Evolutionary conservation across 2,113 vertebrate species (phyloP).

Genomic region (Acanthochromis polyacanthus): DNA sequence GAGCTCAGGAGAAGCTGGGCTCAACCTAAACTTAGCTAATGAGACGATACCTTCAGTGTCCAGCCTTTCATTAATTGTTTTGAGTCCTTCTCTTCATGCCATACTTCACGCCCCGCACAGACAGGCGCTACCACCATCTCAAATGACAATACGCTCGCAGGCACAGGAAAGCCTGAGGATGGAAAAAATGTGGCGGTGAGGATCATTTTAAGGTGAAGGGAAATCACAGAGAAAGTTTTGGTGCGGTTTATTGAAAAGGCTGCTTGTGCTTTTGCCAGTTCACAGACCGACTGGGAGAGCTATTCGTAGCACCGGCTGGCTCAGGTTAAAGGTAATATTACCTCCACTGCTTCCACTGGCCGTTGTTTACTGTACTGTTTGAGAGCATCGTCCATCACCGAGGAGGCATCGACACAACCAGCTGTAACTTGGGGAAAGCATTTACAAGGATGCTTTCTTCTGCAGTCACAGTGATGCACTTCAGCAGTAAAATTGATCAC

Average conservation of each 20-base stretch:
- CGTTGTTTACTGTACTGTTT: conserved; percentile 13
- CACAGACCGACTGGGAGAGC: conserved; percentile 63
- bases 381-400: conserved; percentile 35
- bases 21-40: conserved; percentile 42
- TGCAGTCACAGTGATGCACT: conserved; percentile 35
- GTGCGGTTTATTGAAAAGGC: conserved; percentile 67
- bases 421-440: not conserved
- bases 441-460: conserved; percentile 6
- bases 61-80: conserved; percentile 54
- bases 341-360: conserved; percentile 38
- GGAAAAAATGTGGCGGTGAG: conserved; percentile 75
- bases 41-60: conserved; percentile 34
- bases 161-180: conserved; percentile 69
- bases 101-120: conserved; percentile 60
- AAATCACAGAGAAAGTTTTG: conserved; percentile 74
- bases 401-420: conserved; percentile 21
- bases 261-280: conserved; percentile 63
- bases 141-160: conserved; percentile 71
- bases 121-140: conserved; percentile 43
- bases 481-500: conserved; percentile 11
- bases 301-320: conserved; percentile 56
- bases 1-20: conserved; percentile 21
- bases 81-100: conserved; percentile 50
- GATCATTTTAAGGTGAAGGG: conserved; percentile 81
- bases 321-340: conserved; percentile 66